Base-by-base conservation (phyloP, 2,113 vertebrate species). In the Ramphastos sulfuratus region DNA sequence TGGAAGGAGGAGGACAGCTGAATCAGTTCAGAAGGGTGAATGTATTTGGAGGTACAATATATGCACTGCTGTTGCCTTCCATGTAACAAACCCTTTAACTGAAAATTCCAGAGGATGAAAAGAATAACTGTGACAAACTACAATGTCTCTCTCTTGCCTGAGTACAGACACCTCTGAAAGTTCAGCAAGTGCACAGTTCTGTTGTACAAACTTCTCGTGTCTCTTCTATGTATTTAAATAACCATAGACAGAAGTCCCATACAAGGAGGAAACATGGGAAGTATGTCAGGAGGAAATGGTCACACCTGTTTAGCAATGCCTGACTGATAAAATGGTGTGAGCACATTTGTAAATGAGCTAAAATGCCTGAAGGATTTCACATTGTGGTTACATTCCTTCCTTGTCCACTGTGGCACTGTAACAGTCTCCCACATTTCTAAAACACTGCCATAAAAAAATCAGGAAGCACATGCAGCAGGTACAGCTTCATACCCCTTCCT, bases 381-480 rank as follows among this genome's bases (percentile, higher is more conserved):
- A 37, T 33, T 87, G 85, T 79, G 82, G 85, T 46, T 94, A 61
- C 79, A 5, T 75, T 90, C 89, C 58, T 78, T 95, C 87, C 91
- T 84, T 93, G 71, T 91, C 96, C 63, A 65, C 69, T 88, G 85
- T 85, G 75, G 66, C 27, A 73, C 83, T 69, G 76, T 59, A 39
- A 93, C 65, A 82, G 89, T 77, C 81, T 96, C 96, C 97, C 94
- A 72, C 50, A 31, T 97, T 97, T 97, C 96, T 89, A 80, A 83
- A 92, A 96, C 55, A 81, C 74, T 88, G 54, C 93, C 90, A 91
- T 86, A 94, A 91, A 87, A 81, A 95, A 95, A 42, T 50, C 96
- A 95, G 95, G 94, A 97, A 97, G 67, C 92, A 94, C 73, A 67
- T 50, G 64, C 63, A 58, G 31, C 37, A 90, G 46, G 92, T 94